Evolutionary conservation across 2,113 vertebrate genomes (phyloP), one percentile per base, ranked within the genome.

Genomic region (Scophthalmus maximus): DNA sequence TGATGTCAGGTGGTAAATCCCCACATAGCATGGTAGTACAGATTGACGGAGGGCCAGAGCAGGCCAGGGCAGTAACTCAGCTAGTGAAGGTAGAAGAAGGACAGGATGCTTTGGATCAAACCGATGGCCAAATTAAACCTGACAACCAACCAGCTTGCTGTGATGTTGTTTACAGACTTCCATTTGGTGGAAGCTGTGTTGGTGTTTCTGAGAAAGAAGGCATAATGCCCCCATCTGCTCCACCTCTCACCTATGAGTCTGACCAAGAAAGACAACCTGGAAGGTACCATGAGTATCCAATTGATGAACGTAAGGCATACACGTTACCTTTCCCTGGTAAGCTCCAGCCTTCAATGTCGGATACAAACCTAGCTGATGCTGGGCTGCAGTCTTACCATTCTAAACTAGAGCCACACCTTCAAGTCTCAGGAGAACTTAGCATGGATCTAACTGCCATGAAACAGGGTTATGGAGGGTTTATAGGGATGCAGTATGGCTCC

Each of bases 301-400:
- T 86, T 88, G 92, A 97, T 73, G 93, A 93, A 11, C 94, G 92
- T 50, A 96, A 95, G 76, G 93, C 95, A 56, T 95, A 95, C 63
- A 95, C 95, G 1, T 67, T 95, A 4, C 92, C 94, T 63, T 79
- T 94, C 57, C 93, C 95, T 0, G 95, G 96, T 29, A 94, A 95
- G 50, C 92, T 99, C 3, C 97, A 97, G 61, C 95, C 97, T 68
- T 99, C 98, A 49, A 96, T 99, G 95, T 99, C 97, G 0, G 97
- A 99, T 79, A 98, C 96, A 0, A 98, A 98, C 81, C 91, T 99
- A 70, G 94, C 97, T 0, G 95, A 99, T 59, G 95, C 93, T 0
- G 94, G 95, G 12, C 89, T 98, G 66, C 93, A 89, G 68, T 95
- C 96, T 76, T 96, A 97, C 29, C 91, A 94, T 22, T 86, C 90